Evolutionary conservation across 1,140 invertebrate species (phyloP).

Genomic region (Carcinoscorpius rotundicauda): DNA sequence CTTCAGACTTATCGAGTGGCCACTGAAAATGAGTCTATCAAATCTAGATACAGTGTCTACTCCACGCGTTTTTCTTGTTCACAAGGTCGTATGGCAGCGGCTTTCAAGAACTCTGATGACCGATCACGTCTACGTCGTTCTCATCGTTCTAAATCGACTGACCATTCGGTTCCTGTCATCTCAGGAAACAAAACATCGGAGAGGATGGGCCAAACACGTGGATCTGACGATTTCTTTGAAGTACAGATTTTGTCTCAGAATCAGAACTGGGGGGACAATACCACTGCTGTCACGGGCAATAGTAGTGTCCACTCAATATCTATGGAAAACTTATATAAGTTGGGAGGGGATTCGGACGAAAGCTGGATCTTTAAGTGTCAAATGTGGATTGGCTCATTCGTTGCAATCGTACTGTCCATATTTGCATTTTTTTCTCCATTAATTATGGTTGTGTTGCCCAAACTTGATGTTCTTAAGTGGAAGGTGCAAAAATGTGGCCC

Average conservation of each 20-base stretch:
- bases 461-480: slow-evolving; percentile 47
- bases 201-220: slow-evolving; percentile 25
- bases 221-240: slow-evolving; percentile 60
- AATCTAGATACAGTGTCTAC: slow-evolving; percentile 22
- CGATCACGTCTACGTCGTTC: slow-evolving; percentile 12
- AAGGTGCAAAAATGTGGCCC: slow-evolving; percentile 49
- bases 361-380: slow-evolving; percentile 51
- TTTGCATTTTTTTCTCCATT: slow-evolving; percentile 81
- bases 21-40: slow-evolving; percentile 24
- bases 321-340: slow-evolving; percentile 58
- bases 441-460: slow-evolving; percentile 84
- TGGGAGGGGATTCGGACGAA: slow-evolving; percentile 30
- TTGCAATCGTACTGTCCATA: slow-evolving; percentile 61
- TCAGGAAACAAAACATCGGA: slow-evolving; percentile 27
- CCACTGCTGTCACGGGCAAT: slow-evolving; percentile 90
- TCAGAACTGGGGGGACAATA: slow-evolving; percentile 97
- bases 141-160: slow-evolving; percentile 21
- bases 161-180: slow-evolving; percentile 27
- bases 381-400: slow-evolving; percentile 59
- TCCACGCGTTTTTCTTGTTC: slow-evolving; percentile 18
- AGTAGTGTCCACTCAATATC: slow-evolving; percentile 89
- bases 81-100: slow-evolving; percentile 16
- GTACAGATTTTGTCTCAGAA: slow-evolving; percentile 84
- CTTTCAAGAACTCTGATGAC: slow-evolving; percentile 9
- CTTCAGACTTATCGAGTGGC: slow-evolving; percentile 13